Percentiles rank a stretch among this genome's conserved stretches.
Evolutionary conservation across 2,888 invertebrate species (phyloP).

Genomic region (Acanthopleura granulata): DNA sequence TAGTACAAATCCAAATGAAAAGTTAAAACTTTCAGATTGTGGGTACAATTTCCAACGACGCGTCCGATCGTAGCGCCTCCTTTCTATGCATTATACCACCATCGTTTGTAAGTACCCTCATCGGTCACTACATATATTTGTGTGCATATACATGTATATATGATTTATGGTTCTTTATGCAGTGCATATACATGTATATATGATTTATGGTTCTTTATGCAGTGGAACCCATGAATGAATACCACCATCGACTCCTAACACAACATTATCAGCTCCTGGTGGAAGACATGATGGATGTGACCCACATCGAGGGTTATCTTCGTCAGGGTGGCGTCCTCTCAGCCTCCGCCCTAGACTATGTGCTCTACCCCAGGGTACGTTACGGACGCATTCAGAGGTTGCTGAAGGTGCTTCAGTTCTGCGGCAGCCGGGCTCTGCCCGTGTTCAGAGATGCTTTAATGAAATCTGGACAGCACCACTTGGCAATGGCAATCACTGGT

Average conservation of each 20-base stretch:
- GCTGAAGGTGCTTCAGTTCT: conserved; percentile 1
- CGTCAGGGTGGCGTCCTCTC: not conserved
- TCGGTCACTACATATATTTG: too few relatives aligned
- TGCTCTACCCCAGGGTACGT: not conserved
- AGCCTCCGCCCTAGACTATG: not conserved
- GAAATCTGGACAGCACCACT: not conserved
- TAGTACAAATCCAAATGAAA: too few relatives aligned
- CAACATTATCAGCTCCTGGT: not conserved
- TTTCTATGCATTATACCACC: too few relatives aligned
- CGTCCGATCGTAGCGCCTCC: too few relatives aligned
- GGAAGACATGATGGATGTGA: not conserved
- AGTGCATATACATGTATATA: too few relatives aligned
- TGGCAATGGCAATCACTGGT: not conserved
- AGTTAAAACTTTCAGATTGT: too few relatives aligned
- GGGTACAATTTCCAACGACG: too few relatives aligned
- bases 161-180: not conserved
- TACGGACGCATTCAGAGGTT: not conserved
- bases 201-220: not conserved
- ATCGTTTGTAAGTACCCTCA: too few relatives aligned
- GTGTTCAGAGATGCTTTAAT: not conserved
- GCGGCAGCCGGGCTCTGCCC: not conserved
- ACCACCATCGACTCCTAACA: not conserved
- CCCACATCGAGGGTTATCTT: not conserved
- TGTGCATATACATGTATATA: too few relatives aligned
- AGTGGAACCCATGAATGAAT: not conserved